Conservation (phyloP, 2,888 invertebrate species). For the Acleris emargana region DNA sequence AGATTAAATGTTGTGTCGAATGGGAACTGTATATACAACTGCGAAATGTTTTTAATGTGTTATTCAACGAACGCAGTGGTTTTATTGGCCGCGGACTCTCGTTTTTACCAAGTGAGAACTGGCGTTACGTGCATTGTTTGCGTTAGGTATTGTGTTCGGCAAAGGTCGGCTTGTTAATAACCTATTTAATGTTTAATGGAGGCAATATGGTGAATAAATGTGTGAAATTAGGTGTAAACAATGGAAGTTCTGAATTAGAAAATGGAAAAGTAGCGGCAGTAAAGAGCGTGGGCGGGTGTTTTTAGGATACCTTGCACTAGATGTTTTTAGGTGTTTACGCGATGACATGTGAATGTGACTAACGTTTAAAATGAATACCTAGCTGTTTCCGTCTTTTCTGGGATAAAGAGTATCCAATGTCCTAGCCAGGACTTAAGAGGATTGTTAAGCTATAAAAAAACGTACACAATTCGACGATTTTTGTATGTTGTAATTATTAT, state of each 20-base stretch:
- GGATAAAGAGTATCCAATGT: no score
- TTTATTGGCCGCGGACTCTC: constrained; percentile 28
- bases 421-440: no score
- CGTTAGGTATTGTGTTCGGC: constrained; percentile 27
- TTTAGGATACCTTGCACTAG: no score
- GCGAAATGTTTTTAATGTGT: constrained; percentile 30
- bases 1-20: constrained; percentile 36
- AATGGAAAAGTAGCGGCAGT: neutral
- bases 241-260: constrained; percentile 8
- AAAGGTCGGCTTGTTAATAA: constrained; percentile 26
- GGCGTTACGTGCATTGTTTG: constrained; percentile 25
- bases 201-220: constrained; percentile 14
- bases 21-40: constrained; percentile 16
- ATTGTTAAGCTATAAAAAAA: no score
- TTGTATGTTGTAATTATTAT: no score
- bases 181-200: constrained; percentile 22
- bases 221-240: constrained; percentile 29
- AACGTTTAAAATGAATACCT: no score
- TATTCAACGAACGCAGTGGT: constrained; percentile 25
- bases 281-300: constrained; percentile 7
- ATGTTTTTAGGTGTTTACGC: no score
- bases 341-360: no score
- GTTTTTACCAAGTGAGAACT: constrained; percentile 29
- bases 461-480: no score
- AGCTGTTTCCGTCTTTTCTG: no score